These are phyloP conservation scores for Leptinotarsa rubiginosa DNA, from an alignment of 2,888 invertebrate species.

Conservation along the genomic window DNA sequence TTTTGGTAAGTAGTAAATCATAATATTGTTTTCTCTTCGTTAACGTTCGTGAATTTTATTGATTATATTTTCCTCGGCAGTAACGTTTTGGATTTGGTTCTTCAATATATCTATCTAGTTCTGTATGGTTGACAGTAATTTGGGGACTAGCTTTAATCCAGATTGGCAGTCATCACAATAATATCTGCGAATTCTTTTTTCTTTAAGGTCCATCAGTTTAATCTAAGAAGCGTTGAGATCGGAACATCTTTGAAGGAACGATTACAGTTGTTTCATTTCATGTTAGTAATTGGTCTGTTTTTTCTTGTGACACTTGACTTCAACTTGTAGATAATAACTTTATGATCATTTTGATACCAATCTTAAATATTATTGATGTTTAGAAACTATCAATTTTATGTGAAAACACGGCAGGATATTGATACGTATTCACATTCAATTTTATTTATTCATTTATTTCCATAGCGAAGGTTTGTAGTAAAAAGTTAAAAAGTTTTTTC, in stretches of 20 bases:
- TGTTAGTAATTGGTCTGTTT: background rate
- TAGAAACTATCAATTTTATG: no score
- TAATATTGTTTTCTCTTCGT: background rate
- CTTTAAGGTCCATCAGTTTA: background rate
- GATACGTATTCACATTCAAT: no score
- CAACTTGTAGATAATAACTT: no score
- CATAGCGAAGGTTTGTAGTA: no score
- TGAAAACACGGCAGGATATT: no score
- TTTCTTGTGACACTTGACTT: no score
- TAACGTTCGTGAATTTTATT: background rate
- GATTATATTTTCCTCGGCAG: background rate
- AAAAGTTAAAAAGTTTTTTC: no score
- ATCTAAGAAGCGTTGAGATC: background rate
- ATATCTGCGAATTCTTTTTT: background rate
- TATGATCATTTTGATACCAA: no score
- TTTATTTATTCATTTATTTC: no score
- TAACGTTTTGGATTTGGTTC: background rate
- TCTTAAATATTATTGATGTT: no score
- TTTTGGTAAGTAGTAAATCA: background rate
- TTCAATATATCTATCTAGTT: background rate
- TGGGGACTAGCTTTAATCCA: background rate
- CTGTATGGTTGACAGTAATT: background rate
- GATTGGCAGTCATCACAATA: conserved; percentile 8
- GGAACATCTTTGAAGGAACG: background rate
- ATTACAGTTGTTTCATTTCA: background rate